Percentiles rank a stretch among this genome's conserved stretches.
These are phyloP conservation scores for Calonectris borealis DNA, from an alignment of 2,113 vertebrate species.

Conservation along the genomic window DNA sequence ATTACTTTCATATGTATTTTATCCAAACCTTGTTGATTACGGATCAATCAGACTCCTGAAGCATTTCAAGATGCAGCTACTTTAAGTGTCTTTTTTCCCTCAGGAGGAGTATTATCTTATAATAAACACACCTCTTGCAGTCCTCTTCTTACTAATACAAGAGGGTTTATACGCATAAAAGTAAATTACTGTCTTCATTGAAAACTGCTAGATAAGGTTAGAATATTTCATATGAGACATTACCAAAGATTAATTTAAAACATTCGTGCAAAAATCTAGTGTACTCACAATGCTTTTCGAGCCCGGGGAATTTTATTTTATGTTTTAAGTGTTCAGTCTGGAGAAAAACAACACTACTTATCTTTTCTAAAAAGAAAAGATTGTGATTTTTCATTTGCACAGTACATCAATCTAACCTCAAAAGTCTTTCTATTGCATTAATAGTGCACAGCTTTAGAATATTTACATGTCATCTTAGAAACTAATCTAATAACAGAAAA, in stretches of 20 bases:
- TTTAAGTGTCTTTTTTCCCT: not conserved
- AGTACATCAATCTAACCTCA: not conserved
- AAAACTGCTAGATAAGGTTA: not conserved
- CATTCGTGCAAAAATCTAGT: not conserved
- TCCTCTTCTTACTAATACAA: not conserved
- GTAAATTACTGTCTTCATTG: not conserved
- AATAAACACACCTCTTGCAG: not conserved
- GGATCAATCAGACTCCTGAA: slow-evolving; percentile 9
- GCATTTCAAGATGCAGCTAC: not conserved
- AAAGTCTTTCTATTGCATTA: not conserved
- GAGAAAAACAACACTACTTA: not conserved
- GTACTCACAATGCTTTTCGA: not conserved
- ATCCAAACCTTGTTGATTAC: not conserved
- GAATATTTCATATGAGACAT: not conserved
- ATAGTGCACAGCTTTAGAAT: not conserved
- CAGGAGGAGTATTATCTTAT: not conserved
- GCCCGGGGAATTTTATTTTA: not conserved
- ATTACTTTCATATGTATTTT: not conserved
- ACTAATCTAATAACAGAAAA: not conserved
- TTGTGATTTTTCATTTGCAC: not conserved
- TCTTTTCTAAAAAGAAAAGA: not conserved
- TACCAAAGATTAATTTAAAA: not conserved
- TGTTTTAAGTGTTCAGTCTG: not conserved
- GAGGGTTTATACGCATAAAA: not conserved
- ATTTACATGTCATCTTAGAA: not conserved